These are phyloP conservation scores for Scaptodrosophila latifasciaeformis DNA, from an alignment of 2,888 invertebrate species.

Conservation along the genomic window DNA sequence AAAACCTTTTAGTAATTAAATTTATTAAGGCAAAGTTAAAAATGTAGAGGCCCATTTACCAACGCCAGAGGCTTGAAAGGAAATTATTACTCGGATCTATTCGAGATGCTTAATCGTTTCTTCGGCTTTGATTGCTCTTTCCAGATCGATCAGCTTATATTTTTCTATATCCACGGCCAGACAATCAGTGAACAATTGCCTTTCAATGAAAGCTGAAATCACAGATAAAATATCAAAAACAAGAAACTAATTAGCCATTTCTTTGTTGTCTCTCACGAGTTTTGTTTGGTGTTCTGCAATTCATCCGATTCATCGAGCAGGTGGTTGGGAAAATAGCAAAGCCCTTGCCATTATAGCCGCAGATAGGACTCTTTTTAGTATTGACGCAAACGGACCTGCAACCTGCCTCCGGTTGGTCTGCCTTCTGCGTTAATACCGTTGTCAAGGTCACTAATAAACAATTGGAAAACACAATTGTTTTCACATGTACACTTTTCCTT, in stretches of 20 bases:
- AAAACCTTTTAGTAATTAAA: slow-evolving; percentile 43
- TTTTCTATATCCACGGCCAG: background rate
- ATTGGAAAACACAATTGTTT: too few species aligned
- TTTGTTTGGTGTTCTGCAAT: background rate
- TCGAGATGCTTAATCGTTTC: too few species aligned
- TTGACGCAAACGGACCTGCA: background rate
- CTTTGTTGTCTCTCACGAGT: too few species aligned
- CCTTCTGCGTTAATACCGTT: too few species aligned
- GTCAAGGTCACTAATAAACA: too few species aligned
- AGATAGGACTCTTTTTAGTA: background rate
- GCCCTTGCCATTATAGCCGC: slow-evolving; percentile 6
- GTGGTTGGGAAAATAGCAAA: background rate
- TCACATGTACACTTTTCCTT: too few species aligned
- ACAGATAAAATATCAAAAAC: background rate
- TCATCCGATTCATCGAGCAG: slow-evolving; percentile 8
- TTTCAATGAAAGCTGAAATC: background rate
- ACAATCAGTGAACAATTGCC: background rate
- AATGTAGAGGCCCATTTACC: too few species aligned
- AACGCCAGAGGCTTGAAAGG: too few species aligned
- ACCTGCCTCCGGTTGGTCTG: too few species aligned
- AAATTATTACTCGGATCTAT: too few species aligned
- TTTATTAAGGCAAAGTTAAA: slow-evolving; percentile 20
- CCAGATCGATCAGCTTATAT: slow-evolving; percentile 1
- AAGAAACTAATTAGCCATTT: too few species aligned
- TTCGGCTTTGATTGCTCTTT: background rate